Evolutionary conservation across 37 sponge, comb jelly and placozoan genomes (phyloP), one percentile per base, ranked within the genome.

Genomic region (Eunapius fragilis): DNA sequence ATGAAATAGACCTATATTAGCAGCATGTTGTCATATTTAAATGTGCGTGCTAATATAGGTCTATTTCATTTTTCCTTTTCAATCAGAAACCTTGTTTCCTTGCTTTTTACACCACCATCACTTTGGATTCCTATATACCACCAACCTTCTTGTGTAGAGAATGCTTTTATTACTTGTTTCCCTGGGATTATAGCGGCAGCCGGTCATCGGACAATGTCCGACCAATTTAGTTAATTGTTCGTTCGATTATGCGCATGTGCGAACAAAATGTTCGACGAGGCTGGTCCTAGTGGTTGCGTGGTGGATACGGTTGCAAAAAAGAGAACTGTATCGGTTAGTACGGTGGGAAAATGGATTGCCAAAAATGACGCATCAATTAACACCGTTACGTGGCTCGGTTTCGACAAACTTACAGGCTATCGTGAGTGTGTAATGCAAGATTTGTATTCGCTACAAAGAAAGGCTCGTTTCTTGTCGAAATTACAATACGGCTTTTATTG

Each of bases 251-350:
- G 58, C 58, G 58, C 58, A 58, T 58, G 58, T 2, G 58, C 58
- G 22, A 58, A 58, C 58, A 11, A 58, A 58, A 58, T 58, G 58
- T 58, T 32, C 37, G 71, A 81, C 31, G 31, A 58, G 58, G 26
- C 32, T 72, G 58, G 58, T 58, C 58, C 58, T 58, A 58, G 58
- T 58, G 58, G 58, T 58, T 4, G 41, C 41, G 41, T 41, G 41
- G 41, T 41, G 41, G 41, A 41, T 41, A 41, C 41, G 6, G 41
- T 41, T 41, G 41, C 41, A 41, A 41, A 58, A 14, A 72, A 19
- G 14, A 58, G 58, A 58, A 58, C 58, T 58, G 58, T 58, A 58
- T 72, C 74, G 13, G 74, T 72, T 34, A 34, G 31, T 72, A 72
- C 74, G 32, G 74, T 72, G 74, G 31, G 22, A 34, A 24, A 23